Evolutionary conservation across 37 sponge, comb jelly and placozoan species (phyloP).

Genomic region (Ianthella basta): DNA sequence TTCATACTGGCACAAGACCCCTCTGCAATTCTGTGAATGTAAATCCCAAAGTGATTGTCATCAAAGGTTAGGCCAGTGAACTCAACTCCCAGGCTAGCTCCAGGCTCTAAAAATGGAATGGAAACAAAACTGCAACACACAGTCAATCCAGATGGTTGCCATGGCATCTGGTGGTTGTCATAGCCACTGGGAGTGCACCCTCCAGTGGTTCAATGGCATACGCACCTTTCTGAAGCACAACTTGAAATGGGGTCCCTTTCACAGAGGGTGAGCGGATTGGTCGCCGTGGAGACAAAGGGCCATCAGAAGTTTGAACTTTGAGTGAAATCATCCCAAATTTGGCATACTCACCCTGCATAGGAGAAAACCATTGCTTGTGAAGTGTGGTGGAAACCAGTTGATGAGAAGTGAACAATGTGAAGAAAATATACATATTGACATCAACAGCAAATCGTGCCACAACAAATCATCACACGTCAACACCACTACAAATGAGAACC

Average conservation of each 20-base stretch:
- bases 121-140: not conserved
- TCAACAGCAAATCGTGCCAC: too few relatives aligned
- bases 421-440: too few relatives aligned
- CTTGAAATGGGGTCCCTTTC: conserved; percentile 37
- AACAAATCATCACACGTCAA: too few relatives aligned
- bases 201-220: too few relatives aligned
- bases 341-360: conserved; percentile 7
- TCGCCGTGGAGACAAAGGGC: conserved; percentile 18
- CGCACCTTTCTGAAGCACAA: conserved; percentile 35
- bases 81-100: conserved; percentile 54
- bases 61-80: conserved; percentile 43
- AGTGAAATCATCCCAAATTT: conserved; percentile 30
- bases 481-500: not conserved
- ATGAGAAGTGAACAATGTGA: too few relatives aligned
- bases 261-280: conserved; percentile 25
- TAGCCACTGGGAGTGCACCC: too few relatives aligned
- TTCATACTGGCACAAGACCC: conserved; percentile 41
- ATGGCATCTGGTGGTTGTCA: too few relatives aligned
- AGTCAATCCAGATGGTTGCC: not conserved
- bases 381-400: not conserved
- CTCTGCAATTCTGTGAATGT: conserved; percentile 48
- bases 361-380: not conserved
- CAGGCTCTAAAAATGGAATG: conserved; percentile 22
- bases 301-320: conserved; percentile 25
- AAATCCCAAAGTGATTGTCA: conserved; percentile 38